These are phyloP conservation scores for Pituophis catenifer DNA, from an alignment of 2,113 vertebrate genomes.

Conservation along the genomic window DNA sequence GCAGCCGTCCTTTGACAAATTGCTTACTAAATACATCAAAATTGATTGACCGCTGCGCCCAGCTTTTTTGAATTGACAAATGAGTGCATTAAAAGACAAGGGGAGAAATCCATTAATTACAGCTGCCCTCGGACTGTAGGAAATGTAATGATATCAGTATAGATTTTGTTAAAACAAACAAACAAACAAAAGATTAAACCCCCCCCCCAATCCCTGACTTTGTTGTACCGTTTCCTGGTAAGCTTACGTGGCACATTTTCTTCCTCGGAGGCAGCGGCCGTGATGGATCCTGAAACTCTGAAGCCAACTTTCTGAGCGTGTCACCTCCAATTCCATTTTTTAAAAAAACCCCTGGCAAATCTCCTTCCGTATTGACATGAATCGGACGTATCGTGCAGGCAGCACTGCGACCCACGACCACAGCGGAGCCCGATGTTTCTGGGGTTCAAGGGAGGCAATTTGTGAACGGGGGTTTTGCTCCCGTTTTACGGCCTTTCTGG, in stretches of 20 bases:
- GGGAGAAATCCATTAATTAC: constrained; percentile 83
- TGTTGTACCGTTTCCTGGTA: constrained; percentile 61
- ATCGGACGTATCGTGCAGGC: neutral
- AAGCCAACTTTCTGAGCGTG: constrained; percentile 35
- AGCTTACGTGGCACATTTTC: constrained; percentile 62
- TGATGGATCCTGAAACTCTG: constrained; percentile 55
- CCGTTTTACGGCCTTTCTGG: too few relatives aligned
- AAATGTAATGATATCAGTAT: constrained; percentile 82
- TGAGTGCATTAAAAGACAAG: constrained; percentile 76
- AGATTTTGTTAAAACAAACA: constrained; percentile 78
- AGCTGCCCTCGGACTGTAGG: constrained; percentile 73
- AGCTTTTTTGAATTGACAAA: constrained; percentile 83
- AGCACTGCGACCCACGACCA: too few relatives aligned
- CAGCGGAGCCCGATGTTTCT: too few relatives aligned
- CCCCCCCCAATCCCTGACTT: constrained; percentile 29
- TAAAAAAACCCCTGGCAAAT: neutral
- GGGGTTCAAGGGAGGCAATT: too few relatives aligned
- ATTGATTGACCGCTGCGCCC: constrained; percentile 75
- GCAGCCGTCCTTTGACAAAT: constrained; percentile 77
- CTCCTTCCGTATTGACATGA: neutral
- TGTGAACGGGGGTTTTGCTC: too few relatives aligned
- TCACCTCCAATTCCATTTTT: neutral
- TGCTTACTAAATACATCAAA: constrained; percentile 83
- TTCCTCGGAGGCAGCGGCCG: constrained; percentile 50
- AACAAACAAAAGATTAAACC: neutral